Evolutionary conservation across 2,113 vertebrate genomes (phyloP), one percentile per base, ranked within the genome.

Genomic region (Gymnorhina tibicen): DNA sequence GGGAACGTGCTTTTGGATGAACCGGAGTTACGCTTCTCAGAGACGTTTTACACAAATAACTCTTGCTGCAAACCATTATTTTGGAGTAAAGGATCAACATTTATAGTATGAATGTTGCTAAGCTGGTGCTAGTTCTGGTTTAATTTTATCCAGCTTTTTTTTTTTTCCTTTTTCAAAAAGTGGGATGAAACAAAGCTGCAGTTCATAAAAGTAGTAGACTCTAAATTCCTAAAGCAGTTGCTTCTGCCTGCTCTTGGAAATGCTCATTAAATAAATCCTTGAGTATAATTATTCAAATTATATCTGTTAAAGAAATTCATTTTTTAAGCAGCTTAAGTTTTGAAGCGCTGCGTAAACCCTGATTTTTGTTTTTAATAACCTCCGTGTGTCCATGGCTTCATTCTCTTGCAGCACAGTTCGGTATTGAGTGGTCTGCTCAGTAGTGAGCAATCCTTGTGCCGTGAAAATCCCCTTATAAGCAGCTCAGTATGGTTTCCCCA

Each of bases 281-380:
- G 44, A 87, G 59, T 89, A 62, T 92, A 90, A 88, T 72, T 75
- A 88, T 83, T 93, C 86, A 79, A 84, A 86, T 94, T 37, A 41
- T 42, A 44, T 35, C 82, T 52, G 53, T 81, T 89, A 56, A 93
- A 84, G 74, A 78, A 93, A 66, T 26, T 24, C 0, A 13, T n/a
- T 73, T 83, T 72, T 91, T 14, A 64, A 81, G 70, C 47, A 56
- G 53, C 49, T 67, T 12, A 68, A 20, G 2, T 46, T 82, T 44
- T 52, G 46, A 56, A 92, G 82, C 27, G 42, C n/a, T 62, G 41
- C 58, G 49, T 46, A 55, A 83, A 37, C 13, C 2, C 0, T 16
- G 10, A 12, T 13, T 74, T 84, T 56, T 76, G 26, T 16, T 27
- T 83, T 67, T 37, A 58, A 46, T 74, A 59, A 81, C 17, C 18